Percentiles rank a stretch among this genome's conserved stretches.
These are phyloP conservation scores for Dasyprocta punctata DNA, from an alignment of 2,113 vertebrate genomes.

Conservation along the genomic window DNA sequence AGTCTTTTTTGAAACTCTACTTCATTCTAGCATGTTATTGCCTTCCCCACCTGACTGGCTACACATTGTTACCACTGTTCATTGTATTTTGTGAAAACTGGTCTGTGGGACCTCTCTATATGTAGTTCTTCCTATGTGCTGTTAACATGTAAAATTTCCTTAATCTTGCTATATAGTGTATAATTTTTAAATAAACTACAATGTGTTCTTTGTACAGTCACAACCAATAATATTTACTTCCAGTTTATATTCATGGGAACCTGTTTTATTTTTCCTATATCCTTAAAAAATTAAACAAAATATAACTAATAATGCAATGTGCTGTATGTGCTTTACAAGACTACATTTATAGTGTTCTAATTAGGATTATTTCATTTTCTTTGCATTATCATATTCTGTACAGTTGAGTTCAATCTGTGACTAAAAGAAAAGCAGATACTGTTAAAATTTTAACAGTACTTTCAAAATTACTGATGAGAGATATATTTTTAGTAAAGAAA, in stretches of 20 bases:
- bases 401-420: not conserved
- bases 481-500: not conserved
- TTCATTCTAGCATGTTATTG: constrained; percentile 3
- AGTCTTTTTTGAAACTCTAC: constrained; percentile 29
- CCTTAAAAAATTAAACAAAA: not conserved
- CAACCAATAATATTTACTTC: not conserved
- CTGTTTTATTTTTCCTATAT: not conserved
- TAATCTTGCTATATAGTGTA: not conserved
- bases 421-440: not conserved
- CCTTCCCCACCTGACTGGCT: constrained; percentile 35
- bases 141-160: not conserved
- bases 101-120: not conserved
- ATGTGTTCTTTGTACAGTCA: not conserved
- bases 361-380: not conserved
- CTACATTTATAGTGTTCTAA: not conserved
- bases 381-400: not conserved
- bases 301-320: not conserved
- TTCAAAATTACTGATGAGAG: not conserved
- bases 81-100: rapidly evolving
- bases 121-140: not conserved
- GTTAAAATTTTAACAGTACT: not conserved
- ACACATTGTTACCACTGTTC: not conserved
- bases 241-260: not conserved
- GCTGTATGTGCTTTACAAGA: not conserved
- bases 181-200: not conserved